phyloP scores from a whole-genome alignment of 2,113 vertebrate species.

The Cynocephalus volans region DNA sequence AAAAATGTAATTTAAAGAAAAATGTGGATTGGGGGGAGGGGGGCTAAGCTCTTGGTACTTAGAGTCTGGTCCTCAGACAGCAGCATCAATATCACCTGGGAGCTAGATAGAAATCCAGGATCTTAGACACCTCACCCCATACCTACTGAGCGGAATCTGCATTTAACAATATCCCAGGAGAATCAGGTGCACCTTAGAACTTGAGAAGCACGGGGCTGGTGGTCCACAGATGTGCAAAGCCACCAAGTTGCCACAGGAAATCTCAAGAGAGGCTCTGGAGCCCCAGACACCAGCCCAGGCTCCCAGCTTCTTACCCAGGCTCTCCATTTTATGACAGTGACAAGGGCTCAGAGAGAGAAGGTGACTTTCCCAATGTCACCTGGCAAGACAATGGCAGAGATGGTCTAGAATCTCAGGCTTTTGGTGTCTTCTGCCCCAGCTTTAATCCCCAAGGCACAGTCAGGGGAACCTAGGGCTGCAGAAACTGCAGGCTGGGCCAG shows the following conservation, averaged over 20 bases:
- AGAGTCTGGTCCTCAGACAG: background rate
- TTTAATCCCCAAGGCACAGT: background rate
- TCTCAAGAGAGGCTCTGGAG: background rate
- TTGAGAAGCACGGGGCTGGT: background rate
- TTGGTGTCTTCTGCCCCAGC: background rate
- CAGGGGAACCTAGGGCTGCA: background rate
- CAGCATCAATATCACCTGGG: too few relatives aligned
- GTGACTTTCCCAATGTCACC: background rate
- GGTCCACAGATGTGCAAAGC: background rate
- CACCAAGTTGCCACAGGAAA: background rate
- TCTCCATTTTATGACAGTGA: background rate
- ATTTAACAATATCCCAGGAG: background rate
- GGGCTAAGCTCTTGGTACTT: too few relatives aligned
- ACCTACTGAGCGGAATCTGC: background rate
- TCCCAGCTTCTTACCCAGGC: fast-evolving
- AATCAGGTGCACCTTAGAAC: background rate
- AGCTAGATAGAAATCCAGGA: background rate
- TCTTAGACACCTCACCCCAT: background rate
- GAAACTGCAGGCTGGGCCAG: background rate
- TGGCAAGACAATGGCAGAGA: background rate
- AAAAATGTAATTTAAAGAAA: background rate
- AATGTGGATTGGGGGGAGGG: background rate
- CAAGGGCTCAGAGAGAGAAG: background rate
- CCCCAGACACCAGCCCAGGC: background rate
- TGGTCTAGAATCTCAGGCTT: background rate